Evolutionary conservation across 2,888 invertebrate genomes (phyloP), one percentile per base, ranked within the genome.

Genomic region (Brenthis ino): DNA sequence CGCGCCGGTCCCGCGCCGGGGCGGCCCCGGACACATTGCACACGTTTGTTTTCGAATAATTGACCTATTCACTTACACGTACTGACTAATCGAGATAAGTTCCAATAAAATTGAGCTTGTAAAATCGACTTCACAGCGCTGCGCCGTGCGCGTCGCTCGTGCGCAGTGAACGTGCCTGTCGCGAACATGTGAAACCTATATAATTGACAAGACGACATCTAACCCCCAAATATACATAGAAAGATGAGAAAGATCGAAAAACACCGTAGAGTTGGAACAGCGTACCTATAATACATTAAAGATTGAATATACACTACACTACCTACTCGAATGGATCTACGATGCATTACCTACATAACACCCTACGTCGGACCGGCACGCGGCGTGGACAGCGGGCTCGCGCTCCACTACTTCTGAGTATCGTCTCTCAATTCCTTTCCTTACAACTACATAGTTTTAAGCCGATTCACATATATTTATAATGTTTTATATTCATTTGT

Each of bases 141-240:
- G 11, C 55, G 20, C 20, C 20, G 20, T 20, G 20, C 55, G 28
- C 55, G 76, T 75, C 28, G 28, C 28, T 28, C 28, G 28, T 28
- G 5, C 28, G 28, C 28, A 28, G 28, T 28, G 28, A 28, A 28
- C 28, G 28, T 28, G 28, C 28, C 28, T 28, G 28, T 28, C 82
- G 81, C 82, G 81, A 80, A 75, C 82, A 74, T 77, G 78, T 74
- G 78, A 69, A 69, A 74, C 76, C 79, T 56, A 56, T 80, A 83
- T 92, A 92, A 92, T 92, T 92, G 91, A 92, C 91, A 88, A 88
- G 85, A 87, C 86, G 87, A 88, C 51, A 89, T 88, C 86, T 84
- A 86, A 87, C 84, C 89, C 87, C 86, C 87, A 79, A 85, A 81
- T 84, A 87, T 83, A 84, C 81, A 82, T 82, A 86, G 81, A 78